These are phyloP conservation scores for Halictus quadricinctus DNA, from an alignment of 2,888 invertebrate genomes.

Conservation along the genomic window DNA sequence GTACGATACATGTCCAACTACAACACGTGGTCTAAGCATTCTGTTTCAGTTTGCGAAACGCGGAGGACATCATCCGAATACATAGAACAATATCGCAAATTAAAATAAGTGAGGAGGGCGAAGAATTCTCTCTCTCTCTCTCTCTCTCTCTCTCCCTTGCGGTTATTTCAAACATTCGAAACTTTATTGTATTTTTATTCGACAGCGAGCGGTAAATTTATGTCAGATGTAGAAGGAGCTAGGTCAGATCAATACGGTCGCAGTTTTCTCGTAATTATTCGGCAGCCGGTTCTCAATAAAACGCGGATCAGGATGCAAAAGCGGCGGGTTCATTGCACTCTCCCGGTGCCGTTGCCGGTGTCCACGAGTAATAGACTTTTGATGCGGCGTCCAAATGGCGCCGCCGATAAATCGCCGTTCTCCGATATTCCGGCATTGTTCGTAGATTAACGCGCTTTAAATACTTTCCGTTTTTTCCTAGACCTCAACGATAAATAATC, in stretches of 20 bases:
- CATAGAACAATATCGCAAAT: neutral
- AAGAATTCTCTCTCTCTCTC: neutral
- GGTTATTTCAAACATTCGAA: conserved; percentile 9
- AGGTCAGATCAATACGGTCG: conserved; percentile 29
- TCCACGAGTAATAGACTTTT: conserved; percentile 55
- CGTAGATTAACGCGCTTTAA: conserved; percentile 51
- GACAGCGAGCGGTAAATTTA: neutral
- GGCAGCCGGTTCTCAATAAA: conserved; percentile 33
- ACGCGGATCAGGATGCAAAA: conserved; percentile 27
- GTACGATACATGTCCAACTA: too few relatives aligned
- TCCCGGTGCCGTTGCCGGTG: conserved; percentile 15
- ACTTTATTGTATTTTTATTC: neutral
- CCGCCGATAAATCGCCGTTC: conserved; percentile 41
- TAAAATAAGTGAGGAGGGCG: neutral
- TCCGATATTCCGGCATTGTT: conserved; percentile 35
- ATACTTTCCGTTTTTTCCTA: conserved; percentile 41
- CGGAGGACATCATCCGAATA: neutral
- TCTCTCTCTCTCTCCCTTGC: neutral
- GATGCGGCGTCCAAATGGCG: conserved; percentile 48
- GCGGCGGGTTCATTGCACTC: conserved; percentile 38
- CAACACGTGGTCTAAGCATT: too few relatives aligned
- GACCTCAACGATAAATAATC: conserved; percentile 40
- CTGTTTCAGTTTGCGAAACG: too few relatives aligned
- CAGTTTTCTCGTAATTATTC: conserved; percentile 26
- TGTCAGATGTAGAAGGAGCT: neutral